Evolutionary conservation across 1,140 invertebrate genomes (phyloP).

Genomic region (Cylas formicarius): DNA sequence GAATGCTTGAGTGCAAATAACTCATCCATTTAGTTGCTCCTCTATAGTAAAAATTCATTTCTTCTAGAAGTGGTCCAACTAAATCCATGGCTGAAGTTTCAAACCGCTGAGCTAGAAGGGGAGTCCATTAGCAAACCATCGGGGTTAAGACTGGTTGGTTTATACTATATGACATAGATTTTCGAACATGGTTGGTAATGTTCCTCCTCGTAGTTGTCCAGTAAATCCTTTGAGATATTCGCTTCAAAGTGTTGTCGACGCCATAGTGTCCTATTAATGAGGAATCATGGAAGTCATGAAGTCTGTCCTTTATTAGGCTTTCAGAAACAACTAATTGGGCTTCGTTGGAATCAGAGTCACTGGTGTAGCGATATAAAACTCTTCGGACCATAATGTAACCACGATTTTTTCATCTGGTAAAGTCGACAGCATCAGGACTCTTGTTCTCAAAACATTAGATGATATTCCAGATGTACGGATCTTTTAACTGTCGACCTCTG

Average conservation of each 20-base stretch:
- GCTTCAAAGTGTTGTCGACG: constrained; percentile 20
- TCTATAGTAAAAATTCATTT: constrained; percentile 19
- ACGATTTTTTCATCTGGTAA: constrained; percentile 13
- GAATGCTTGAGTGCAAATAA: constrained; percentile 23
- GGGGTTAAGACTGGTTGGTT: constrained; percentile 20
- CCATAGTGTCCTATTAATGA: constrained; percentile 37
- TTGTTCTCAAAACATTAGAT: background rate
- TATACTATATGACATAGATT: constrained; percentile 14
- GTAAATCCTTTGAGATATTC: constrained; percentile 23
- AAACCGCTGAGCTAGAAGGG: constrained; percentile 22
- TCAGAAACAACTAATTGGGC: constrained; percentile 22
- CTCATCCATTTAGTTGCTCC: constrained; percentile 25
- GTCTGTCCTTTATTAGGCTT: constrained; percentile 9
- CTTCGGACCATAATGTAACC: constrained; percentile 27
- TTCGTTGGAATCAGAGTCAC: constrained; percentile 18
- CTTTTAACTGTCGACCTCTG: background rate
- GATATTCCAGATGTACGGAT: background rate
- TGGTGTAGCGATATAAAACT: too few species aligned
- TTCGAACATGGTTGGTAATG: constrained; percentile 12
- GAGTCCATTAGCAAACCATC: constrained; percentile 29
- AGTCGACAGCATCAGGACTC: background rate
- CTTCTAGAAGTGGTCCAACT: constrained; percentile 19
- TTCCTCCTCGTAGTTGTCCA: constrained; percentile 21
- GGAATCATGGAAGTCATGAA: constrained; percentile 27
- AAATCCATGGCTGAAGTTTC: constrained; percentile 34